Base-by-base conservation (phyloP, 2,113 vertebrate genomes). In the Geococcyx californianus region DNA sequence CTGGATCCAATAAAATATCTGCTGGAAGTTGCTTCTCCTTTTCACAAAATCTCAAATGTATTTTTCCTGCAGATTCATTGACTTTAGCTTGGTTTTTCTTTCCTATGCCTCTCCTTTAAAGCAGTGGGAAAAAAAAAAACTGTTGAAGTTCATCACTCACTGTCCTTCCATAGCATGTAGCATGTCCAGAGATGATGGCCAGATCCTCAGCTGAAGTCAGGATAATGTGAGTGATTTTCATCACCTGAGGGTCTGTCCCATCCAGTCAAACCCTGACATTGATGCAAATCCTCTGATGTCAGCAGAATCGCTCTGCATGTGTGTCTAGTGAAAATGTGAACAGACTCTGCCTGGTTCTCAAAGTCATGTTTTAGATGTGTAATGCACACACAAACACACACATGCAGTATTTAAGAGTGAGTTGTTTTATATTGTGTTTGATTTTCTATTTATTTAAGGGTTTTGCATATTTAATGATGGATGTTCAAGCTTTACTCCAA, bases 91-190 rank as follows among this genome's bases (percentile, higher is more conserved):
- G 76, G 31, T 52, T 95, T 87, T 97, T 76, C 47, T 86, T 97
- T 93, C 79, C 67, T 83, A 25, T 49, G 62, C 86, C 70, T 82
- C 47, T 73, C 28, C 68, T 88, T 82, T 82, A 88, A 92, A 89
- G 56, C 54, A 76, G 86, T 34, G 36, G 21, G 28, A 56, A 38
- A 47, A 56, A 52, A 51, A n/a, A 40, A 69, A n/a, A 77, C 47
- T 84, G 25, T 78, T 63, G 73, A 67, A 63, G 63, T 92, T 97
- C 38, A 15, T 94, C 81, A 64, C 44, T 95, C 8, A 0, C 82
- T 95, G 63, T 94, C 90, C 89, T 95, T 95, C 85, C 95, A 96
- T 64, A 95, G 97, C 96, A 95, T 87, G 91, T 93, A 90, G 93
- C 93, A 88, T 93, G 85, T 95, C 90, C 84, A 94, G 93, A 96